phyloP scores from a whole-genome alignment of 2,797 vertebrate genomes.

The Paedocypris micromegethes region DNA sequence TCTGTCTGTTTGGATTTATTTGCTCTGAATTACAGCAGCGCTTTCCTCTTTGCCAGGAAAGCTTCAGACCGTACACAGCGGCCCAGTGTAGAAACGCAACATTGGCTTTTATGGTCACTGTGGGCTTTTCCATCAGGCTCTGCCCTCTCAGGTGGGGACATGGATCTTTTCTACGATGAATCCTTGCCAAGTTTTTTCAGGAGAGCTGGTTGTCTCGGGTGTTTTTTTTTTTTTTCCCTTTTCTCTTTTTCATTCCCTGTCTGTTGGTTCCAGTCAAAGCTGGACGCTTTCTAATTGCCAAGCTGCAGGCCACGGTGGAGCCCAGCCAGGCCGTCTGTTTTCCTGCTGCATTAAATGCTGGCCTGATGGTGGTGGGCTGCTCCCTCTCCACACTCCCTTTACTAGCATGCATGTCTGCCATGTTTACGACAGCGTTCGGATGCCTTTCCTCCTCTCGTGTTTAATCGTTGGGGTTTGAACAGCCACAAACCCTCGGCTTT shows the following conservation, averaged over 20 bases:
- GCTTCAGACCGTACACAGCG: constrained; percentile 16
- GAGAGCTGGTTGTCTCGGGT: constrained; percentile 22
- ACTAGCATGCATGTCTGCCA: constrained; percentile 33
- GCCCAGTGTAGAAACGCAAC: constrained; percentile 33
- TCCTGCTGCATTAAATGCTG: constrained; percentile 42
- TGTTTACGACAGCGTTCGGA: constrained; percentile 35
- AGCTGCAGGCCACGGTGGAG: constrained; percentile 43
- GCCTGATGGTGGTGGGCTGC: constrained; percentile 37
- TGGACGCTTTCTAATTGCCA: constrained; percentile 46
- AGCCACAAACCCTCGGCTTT: constrained; percentile 21
- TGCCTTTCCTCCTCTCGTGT: constrained; percentile 12
- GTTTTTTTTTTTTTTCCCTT: constrained; percentile 16
- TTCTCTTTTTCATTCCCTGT: constrained; percentile 16
- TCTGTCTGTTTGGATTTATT: constrained; percentile 48
- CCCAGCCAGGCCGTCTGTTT: constrained; percentile 48
- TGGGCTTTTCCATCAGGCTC: constrained; percentile 42
- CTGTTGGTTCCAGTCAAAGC: constrained; percentile 41
- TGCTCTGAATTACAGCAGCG: constrained; percentile 44
- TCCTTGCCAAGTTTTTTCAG: constrained; percentile 27
- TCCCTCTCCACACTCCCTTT: constrained; percentile 30
- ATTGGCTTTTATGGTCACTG: constrained; percentile 43
- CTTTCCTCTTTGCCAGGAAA: constrained; percentile 47
- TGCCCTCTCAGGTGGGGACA: constrained; percentile 36
- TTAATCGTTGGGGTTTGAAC: constrained; percentile 29
- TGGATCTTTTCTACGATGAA: constrained; percentile 35